Percentiles rank a stretch among this genome's conserved stretches.
Conservation (phyloP, 2,113 vertebrate species). For the Clarias gariepinus region DNA sequence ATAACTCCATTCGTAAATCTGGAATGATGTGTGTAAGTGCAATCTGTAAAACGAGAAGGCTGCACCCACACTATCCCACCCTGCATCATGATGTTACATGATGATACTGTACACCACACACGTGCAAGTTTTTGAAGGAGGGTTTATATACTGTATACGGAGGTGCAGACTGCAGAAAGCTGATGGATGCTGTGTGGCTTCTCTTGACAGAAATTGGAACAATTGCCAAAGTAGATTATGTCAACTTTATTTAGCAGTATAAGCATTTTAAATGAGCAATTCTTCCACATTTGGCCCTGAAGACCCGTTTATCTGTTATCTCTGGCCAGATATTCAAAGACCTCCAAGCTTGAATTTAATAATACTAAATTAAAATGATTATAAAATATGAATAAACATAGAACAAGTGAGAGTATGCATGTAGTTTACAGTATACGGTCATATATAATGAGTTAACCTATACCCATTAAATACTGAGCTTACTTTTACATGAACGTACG, state of each 20-base stretch:
- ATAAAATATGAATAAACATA: neutral
- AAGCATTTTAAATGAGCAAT: neutral
- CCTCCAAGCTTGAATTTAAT: neutral
- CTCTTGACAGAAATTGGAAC: neutral
- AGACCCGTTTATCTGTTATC: neutral
- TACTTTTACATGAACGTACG: no score
- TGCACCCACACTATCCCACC: neutral
- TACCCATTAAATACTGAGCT: no score
- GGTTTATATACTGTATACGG: neutral
- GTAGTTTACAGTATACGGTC: no score
- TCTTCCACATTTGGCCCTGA: neutral
- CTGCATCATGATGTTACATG: neutral
- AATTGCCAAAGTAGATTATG: neutral
- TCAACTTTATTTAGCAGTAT: neutral
- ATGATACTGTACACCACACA: neutral
- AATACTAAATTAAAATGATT: neutral
- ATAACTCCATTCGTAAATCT: neutral
- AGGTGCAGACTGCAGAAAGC: neutral
- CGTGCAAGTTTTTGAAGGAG: neutral
- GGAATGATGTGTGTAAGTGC: neutral
- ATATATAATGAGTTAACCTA: no score
- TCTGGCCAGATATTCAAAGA: neutral
- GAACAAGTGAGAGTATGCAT: neutral
- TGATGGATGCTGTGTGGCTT: neutral
- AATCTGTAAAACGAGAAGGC: neutral